Evolutionary conservation across 2,888 invertebrate genomes (phyloP), one percentile per base, ranked within the genome.

Genomic region (Camptogramma bilineatum): DNA sequence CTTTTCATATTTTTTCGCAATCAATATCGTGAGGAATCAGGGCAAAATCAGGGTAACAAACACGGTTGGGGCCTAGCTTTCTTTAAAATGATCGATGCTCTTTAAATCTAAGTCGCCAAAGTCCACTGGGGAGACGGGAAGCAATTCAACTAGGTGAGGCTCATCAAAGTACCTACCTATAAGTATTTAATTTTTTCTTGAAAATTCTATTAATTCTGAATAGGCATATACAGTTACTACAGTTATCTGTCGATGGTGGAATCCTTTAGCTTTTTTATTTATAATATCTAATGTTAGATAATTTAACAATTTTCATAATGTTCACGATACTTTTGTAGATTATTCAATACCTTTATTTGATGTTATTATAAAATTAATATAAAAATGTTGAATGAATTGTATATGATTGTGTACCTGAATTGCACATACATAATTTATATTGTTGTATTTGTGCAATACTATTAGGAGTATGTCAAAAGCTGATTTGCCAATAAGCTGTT

Each of bases 341-440:
- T 48, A 61, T 42, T 50, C n/a, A 21, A 59, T 42, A 61, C 24
- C 17, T 52, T 54, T 54, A 51, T 61, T 61, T 42, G 28, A 54
- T 44, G 61, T 61, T 54, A 39, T 16, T 18, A 34, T 42, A 17
- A 44, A 44, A 44, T 17, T 44, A 44, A 1, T 24, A 19, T 34
- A n/a, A 13, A n/a, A 48, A 48, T 31, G 48, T 48, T 55, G 13
- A 34, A 39, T 4, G 34, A 47, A n/a, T 24, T 39, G 16, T 24
- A 34, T 60, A 54, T 13, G 9, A 47, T 47, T 47, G 28, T 52
- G 52, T 61, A 50, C 54, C 50, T 61, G 48, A 60, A 53, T 16
- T 31, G 31, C 39, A 52, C 52, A 55, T 16, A 52, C 52, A 55
- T 16, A 54, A 10, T 55, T 55, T 52, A 21, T 44, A 44, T 44